Evolutionary conservation across 2,797 vertebrate genomes (phyloP).

Genomic region (Parauchenoglanis ngamensis): DNA sequence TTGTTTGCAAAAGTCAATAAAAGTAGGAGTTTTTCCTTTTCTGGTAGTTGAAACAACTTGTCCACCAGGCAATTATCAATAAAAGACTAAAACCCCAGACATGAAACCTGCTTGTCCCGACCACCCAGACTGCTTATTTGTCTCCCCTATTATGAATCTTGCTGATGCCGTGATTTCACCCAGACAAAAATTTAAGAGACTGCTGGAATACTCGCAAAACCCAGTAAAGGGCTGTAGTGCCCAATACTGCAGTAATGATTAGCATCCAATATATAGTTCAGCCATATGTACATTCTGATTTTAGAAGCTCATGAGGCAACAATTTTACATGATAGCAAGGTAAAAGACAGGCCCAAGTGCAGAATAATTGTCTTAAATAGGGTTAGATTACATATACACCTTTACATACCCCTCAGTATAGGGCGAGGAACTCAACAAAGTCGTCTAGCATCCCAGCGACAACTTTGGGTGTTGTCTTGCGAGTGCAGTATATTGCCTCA

Average conservation of each 20-base stretch:
- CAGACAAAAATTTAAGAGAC: neutral
- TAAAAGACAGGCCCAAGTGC: neutral
- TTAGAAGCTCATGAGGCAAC: neutral
- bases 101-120: neutral
- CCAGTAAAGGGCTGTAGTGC: neutral
- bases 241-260: neutral
- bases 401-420: too few species aligned
- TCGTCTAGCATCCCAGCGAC: neutral
- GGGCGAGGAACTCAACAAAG: neutral
- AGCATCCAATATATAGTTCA: neutral
- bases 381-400: neutral
- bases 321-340: neutral
- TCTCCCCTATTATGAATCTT: too few species aligned
- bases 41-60: neutral
- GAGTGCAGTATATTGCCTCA: neutral
- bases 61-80: neutral
- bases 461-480: neutral
- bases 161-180: neutral
- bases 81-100: neutral
- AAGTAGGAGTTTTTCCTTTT: neutral
- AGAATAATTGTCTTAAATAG: neutral
- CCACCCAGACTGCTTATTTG: neutral
- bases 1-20: neutral
- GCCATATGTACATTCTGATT: neutral
- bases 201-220: neutral